These are phyloP conservation scores for Odontomyia ornata DNA, from an alignment of 2,888 invertebrate genomes.

Conservation along the genomic window DNA sequence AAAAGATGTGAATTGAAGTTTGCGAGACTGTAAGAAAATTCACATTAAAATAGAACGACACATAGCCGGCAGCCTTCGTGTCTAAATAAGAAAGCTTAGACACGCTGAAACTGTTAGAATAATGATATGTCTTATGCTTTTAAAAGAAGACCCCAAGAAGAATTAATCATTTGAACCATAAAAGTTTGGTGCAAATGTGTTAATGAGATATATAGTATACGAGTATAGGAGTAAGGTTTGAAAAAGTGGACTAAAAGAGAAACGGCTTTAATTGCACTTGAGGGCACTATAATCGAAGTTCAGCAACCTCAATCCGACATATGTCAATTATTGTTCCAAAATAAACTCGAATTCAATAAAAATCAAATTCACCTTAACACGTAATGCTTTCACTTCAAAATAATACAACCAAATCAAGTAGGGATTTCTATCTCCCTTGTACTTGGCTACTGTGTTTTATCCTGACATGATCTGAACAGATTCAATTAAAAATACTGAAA, in stretches of 20 bases:
- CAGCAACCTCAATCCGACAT: too few relatives aligned
- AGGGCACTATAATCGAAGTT: too few relatives aligned
- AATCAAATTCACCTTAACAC: too few relatives aligned
- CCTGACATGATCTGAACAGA: conserved; percentile 18
- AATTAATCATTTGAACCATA: background rate
- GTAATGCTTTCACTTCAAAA: too few relatives aligned
- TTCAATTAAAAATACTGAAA: conserved; percentile 13
- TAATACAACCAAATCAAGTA: too few relatives aligned
- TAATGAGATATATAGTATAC: conserved; percentile 3
- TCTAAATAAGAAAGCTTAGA: background rate
- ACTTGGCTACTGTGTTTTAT: background rate
- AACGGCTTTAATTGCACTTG: too few relatives aligned
- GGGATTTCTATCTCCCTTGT: too few relatives aligned
- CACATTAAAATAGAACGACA: conserved; percentile 9
- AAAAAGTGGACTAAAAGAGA: too few relatives aligned
- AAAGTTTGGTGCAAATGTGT: background rate
- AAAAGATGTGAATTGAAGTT: conserved; percentile 10
- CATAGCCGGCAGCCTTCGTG: conserved; percentile 14
- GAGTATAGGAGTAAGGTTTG: background rate
- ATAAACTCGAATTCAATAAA: too few relatives aligned
- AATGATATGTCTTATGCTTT: background rate
- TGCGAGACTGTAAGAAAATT: conserved; percentile 31
- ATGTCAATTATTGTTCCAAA: too few relatives aligned
- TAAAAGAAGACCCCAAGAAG: background rate
- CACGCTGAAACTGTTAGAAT: background rate